Base-by-base conservation (phyloP, 2,888 invertebrate species). In the Eupelmus urozonus region DNA sequence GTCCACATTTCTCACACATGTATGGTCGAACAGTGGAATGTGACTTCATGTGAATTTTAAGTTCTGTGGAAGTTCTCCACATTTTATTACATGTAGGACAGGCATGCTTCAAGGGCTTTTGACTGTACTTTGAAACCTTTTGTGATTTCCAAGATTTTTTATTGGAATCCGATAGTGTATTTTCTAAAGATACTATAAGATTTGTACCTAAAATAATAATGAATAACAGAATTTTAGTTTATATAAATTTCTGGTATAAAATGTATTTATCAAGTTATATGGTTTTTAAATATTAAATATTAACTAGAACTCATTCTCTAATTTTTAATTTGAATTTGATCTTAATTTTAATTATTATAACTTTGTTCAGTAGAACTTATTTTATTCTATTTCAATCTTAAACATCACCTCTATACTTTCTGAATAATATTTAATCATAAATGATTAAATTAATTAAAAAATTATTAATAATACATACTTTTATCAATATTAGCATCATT, bases 1-100 rank as follows among this genome's bases (percentile, higher is more conserved):
- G 92, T 11, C 93, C 93, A 85, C 93, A 93, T 82, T 91, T 90
- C 85, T 92, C 91, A 84, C 92, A 92, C 86, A 86, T 87, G 66
- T 85, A 88, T 5, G 87, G 87, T 18, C 83, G 81, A 3, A 85
- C 29, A 20, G 81, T 83, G 29, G 87, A 87, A 77, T 88, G 87
- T 0, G 84, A 82, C 67, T 84, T 85, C 3, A 83, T 66, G 53
- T 88, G 87, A 18, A 80, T 82, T 57, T 83, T 84, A 4, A 87
- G 67, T 63, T 87, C 86, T 0, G 82, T 74, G 3, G 82, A 80
- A 1, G 84, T 85, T 25, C 82, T 81, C 84, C 84, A 87, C 72
- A 83, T 83, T 63, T 85, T 86, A 1, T 80, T 82, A 57, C 87
- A 88, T 16, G 79, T 85, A 1, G 84, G 53, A 75, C 87, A 87